Conservation (phyloP, 2,797 vertebrate genomes). For the Craterocephalus amniculus region DNA sequence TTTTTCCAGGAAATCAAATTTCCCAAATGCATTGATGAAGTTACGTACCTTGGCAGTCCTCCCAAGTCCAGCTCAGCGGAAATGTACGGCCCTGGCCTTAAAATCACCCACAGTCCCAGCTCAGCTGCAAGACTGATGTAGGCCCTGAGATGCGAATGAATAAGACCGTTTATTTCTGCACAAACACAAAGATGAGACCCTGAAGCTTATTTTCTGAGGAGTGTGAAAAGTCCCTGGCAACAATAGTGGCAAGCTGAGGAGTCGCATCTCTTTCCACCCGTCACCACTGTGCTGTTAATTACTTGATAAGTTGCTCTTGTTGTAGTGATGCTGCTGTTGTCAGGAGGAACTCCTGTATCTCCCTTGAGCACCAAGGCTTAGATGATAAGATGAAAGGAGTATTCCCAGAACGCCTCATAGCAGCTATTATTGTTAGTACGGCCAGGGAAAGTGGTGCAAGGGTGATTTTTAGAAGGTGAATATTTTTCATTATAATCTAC, state of each 20-base stretch:
- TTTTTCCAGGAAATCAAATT: not conserved
- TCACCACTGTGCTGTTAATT: slow-evolving; percentile 49
- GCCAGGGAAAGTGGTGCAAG: not conserved
- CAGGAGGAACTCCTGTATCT: slow-evolving; percentile 61
- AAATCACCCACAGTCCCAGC: slow-evolving; percentile 92
- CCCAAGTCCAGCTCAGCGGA: slow-evolving; percentile 83
- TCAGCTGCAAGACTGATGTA: slow-evolving; percentile 89
- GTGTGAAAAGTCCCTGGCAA: slow-evolving; percentile 28
- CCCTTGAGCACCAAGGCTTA: slow-evolving; percentile 51
- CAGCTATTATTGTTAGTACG: slow-evolving; percentile 23
- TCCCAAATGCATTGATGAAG: not conserved
- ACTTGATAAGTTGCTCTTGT: slow-evolving; percentile 65
- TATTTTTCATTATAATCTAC: not conserved
- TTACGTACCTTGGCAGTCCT: slow-evolving; percentile 90
- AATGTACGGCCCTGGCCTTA: slow-evolving; percentile 90
- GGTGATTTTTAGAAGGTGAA: not conserved
- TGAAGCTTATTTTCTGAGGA: not conserved
- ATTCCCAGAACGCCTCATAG: slow-evolving; percentile 41
- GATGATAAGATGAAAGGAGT: slow-evolving; percentile 36
- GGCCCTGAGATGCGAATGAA: slow-evolving; percentile 78
- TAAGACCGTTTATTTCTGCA: not conserved
- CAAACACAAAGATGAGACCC: slow-evolving; percentile 5
- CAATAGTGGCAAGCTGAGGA: slow-evolving; percentile 2
- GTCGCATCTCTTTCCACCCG: slow-evolving; percentile 18
- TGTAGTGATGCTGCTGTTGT: slow-evolving; percentile 69